phyloP scores from a whole-genome alignment of 2,113 vertebrate species.

The Scalopus aquaticus region DNA sequence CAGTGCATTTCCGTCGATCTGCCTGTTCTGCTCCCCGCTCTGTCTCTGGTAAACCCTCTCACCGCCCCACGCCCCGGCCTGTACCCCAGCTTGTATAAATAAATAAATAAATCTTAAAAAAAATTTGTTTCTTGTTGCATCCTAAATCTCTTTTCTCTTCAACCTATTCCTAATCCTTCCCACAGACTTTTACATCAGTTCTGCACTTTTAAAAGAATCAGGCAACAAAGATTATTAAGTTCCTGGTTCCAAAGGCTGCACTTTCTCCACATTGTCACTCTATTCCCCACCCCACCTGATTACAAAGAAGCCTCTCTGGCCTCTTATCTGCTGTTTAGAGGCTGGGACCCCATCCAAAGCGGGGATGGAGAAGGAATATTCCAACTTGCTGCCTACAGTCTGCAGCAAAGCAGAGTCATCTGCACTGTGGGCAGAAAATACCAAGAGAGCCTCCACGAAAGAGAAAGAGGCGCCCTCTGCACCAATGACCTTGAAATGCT shows the following conservation, averaged over 20 bases:
- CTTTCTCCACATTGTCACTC: not conserved
- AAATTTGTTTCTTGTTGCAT: too few relatives aligned
- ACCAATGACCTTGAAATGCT: not conserved
- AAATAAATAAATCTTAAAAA: too few relatives aligned
- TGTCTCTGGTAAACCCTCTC: too few relatives aligned
- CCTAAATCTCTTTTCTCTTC: not conserved
- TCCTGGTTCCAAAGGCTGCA: not conserved
- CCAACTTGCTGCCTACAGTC: not conserved
- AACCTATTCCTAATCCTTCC: not conserved
- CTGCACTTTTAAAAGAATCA: not conserved
- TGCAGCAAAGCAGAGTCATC: not conserved
- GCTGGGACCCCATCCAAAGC: not conserved
- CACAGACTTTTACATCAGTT: conserved; percentile 35
- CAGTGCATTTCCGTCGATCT: too few relatives aligned
- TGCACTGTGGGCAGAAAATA: conserved; percentile 37
- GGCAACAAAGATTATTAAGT: conserved; percentile 30
- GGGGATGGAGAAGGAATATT: not conserved
- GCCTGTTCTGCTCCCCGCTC: too few relatives aligned
- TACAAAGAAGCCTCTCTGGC: not conserved
- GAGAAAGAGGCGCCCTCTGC: not conserved
- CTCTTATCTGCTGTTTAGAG: not conserved
- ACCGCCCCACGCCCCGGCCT: too few relatives aligned
- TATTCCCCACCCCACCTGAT: not conserved
- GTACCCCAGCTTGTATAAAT: too few relatives aligned
- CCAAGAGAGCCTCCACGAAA: not conserved